phyloP scores from a whole-genome alignment of 2,113 vertebrate species.

The Mustelus asterias region DNA sequence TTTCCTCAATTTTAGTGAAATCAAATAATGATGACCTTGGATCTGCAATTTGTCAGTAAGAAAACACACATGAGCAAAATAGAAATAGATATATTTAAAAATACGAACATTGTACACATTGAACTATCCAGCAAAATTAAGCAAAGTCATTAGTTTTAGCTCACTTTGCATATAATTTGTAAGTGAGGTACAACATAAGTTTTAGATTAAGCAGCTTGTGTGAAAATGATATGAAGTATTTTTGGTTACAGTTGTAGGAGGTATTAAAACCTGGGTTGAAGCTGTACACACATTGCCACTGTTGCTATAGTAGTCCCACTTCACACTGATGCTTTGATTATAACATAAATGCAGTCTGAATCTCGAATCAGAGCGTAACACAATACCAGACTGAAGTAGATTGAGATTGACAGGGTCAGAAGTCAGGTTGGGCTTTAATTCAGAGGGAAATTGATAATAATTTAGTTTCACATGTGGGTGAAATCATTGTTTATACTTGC shows the following conservation, averaged over 20 bases:
- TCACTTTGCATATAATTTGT: background rate
- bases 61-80: background rate
- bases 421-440: background rate
- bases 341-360: background rate
- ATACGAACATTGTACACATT: background rate
- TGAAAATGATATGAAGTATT: background rate
- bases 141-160: background rate
- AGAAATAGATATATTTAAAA: background rate
- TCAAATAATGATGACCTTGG: background rate
- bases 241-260: background rate
- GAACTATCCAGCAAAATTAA: background rate
- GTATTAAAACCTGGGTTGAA: background rate
- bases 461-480: background rate
- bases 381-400: background rate
- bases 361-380: background rate
- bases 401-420: background rate
- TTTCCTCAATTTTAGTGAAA: background rate
- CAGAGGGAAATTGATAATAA: background rate
- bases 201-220: background rate
- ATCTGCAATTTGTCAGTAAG: background rate
- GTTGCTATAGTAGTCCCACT: background rate
- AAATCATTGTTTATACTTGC: background rate
- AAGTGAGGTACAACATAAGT: background rate
- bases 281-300: background rate
- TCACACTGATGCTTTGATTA: background rate